phyloP scores from a whole-genome alignment of 2,888 invertebrate species.

The Leptinotarsa rubiginosa region DNA sequence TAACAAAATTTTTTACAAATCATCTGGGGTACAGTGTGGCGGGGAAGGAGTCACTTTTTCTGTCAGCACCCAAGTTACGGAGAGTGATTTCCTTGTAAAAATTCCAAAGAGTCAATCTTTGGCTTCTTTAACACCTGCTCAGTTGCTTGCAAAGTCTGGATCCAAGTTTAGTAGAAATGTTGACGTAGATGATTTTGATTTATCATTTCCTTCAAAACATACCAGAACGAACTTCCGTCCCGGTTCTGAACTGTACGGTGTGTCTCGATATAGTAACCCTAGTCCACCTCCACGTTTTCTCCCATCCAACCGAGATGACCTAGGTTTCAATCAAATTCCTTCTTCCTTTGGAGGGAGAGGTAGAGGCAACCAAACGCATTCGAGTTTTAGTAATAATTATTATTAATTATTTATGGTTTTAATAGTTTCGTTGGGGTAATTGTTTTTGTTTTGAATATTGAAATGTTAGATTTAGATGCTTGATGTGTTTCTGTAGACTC shows the following conservation, averaged over 20 bases:
- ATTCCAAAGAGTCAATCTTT: slow-evolving; percentile 60
- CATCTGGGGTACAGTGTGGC: slow-evolving; percentile 54
- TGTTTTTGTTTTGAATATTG: slow-evolving; percentile 1
- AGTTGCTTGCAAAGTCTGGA: slow-evolving; percentile 57
- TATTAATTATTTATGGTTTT: slow-evolving; percentile 17
- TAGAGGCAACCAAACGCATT: slow-evolving; percentile 9
- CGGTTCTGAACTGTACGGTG: slow-evolving; percentile 2
- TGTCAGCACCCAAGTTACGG: slow-evolving; percentile 61
- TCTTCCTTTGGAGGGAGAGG: slow-evolving; percentile 11
- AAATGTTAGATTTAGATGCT: background rate
- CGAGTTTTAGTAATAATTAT: slow-evolving; percentile 17
- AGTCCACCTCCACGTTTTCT: slow-evolving; percentile 10
- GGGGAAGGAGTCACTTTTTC: slow-evolving; percentile 48
- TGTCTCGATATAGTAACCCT: slow-evolving; percentile 1
- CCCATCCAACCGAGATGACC: slow-evolving; percentile 5
- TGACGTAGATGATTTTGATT: slow-evolving; percentile 36
- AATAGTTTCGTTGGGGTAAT: slow-evolving; percentile 9
- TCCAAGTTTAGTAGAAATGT: slow-evolving; percentile 23
- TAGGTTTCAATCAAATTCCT: background rate
- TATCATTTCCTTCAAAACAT: slow-evolving; percentile 15
- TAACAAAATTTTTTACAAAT: slow-evolving; percentile 49
- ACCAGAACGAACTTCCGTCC: background rate
- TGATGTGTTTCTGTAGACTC: background rate
- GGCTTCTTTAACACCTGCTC: slow-evolving; percentile 64
- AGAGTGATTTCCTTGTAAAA: slow-evolving; percentile 57